Base-by-base conservation (phyloP, 2,113 vertebrate species). In the Paradoxurus hermaphroditus region DNA sequence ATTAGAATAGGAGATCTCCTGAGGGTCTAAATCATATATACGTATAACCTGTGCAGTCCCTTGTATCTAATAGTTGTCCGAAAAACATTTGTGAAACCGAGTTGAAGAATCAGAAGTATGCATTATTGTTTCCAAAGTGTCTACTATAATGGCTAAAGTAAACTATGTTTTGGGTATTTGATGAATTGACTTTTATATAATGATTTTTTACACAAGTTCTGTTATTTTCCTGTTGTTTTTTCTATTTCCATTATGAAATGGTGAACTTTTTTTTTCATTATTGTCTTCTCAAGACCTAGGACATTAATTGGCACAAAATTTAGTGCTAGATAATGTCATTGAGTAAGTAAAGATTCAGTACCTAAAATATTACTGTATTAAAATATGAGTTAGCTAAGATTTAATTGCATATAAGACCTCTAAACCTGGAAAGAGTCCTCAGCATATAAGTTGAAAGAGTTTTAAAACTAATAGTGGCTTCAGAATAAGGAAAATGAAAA, bases 321-420 rank as follows among this genome's bases (percentile, higher is more conserved):
- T 82, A 93, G 36, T 91, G 53, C 36, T 81, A 93, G 44, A 86
- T 89, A 86, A 73, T 72, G 41, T 59, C 59, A 46, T 34, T 19
- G n/a, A 85, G 70, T 51, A 85, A 63, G 59, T 15, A 70, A 97
- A 31, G 19, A 85, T 75, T 95, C 23, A 81, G 44, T 41, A 77
- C 3, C 62, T 82, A 90, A 86, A 89, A 86, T 83, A 93, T 46
- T 90, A 73, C 23, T 14, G 6, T 34, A 62, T 63, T 96, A 94
- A 91, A 97, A 95, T 91, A 91, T 70, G 46, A 97, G 73, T 73
- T 91, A 83, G 82, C 6, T 59, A 83, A 89, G 39, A 88, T 68
- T 94, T 93, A 92, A 95, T 94, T 90, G 63, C 67, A 18, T 78
- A 0, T 0, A 86, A 92, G 56, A 95, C 59, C 44, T 90, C 46